A percentile compares a stretch with the other conserved stretches of the same genome.
Evolutionary conservation across 2,113 vertebrate species (phyloP).

Genomic region (Chunga burmeisteri): DNA sequence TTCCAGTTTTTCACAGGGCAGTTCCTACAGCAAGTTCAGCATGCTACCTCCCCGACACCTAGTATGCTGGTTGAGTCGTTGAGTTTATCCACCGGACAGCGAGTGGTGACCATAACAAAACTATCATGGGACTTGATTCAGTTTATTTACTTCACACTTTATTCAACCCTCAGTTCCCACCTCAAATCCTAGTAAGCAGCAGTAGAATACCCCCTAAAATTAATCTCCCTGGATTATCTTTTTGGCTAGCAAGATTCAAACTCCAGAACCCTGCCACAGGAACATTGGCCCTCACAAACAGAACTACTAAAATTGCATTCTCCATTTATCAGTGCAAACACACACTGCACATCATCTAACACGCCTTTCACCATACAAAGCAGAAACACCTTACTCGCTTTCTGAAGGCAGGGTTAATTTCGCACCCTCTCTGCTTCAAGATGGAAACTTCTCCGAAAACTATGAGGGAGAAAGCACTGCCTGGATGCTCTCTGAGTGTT

Average conservation of each 20-base stretch:
- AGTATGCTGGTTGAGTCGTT: not conserved
- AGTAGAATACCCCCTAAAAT: not conserved
- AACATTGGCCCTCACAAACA: accelerated
- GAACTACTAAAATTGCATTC: not conserved
- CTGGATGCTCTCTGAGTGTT: not conserved
- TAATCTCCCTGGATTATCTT: not conserved
- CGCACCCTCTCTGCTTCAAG: accelerated
- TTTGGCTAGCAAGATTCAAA: not conserved
- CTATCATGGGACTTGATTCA: not conserved
- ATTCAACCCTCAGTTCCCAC: not conserved
- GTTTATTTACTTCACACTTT: not conserved
- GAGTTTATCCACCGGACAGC: not conserved
- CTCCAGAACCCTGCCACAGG: not conserved
- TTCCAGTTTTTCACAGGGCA: not conserved
- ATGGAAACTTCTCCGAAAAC: not conserved
- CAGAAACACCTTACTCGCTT: not conserved
- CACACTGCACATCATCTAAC: not conserved
- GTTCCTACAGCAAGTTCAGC: not conserved
- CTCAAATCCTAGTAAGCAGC: not conserved
- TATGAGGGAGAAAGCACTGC: not conserved
- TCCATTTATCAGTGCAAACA: not conserved
- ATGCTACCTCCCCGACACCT: not conserved
- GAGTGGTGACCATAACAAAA: not conserved
- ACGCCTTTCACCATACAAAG: not conserved
- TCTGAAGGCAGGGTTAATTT: not conserved